A percentile compares a stretch with the other conserved stretches of the same genome.
phyloP scores from a whole-genome alignment of 2,888 invertebrate species.

The Drosophila rellima region DNA sequence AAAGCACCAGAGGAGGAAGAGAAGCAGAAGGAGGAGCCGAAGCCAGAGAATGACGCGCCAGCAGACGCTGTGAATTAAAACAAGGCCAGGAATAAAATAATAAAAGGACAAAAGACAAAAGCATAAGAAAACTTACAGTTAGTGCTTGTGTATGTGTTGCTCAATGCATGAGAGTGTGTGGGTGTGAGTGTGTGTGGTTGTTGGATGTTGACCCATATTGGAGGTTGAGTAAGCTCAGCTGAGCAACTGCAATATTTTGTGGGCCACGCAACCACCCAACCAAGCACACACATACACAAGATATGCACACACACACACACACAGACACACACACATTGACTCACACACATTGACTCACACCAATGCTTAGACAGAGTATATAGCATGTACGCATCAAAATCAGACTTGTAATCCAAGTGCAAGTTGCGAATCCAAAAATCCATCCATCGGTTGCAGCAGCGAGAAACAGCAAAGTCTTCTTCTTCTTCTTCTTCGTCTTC shows the following conservation, averaged over 20 bases:
- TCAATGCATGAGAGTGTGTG: no score
- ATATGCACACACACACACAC: background rate
- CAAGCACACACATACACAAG: constrained; percentile 16
- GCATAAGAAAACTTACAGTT: constrained; percentile 77
- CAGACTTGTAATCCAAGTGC: constrained; percentile 83
- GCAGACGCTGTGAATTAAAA: constrained; percentile 81
- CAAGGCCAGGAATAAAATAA: constrained; percentile 83
- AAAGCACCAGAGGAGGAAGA: constrained; percentile 21
- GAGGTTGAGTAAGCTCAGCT: constrained; percentile 39
- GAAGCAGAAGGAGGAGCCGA: constrained; percentile 24
- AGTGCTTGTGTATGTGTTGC: no score
- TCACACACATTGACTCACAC: no score
- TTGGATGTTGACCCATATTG: constrained; percentile 65
- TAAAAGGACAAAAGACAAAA: constrained; percentile 82
- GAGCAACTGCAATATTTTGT: constrained; percentile 69
- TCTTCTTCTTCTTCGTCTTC: constrained; percentile 3
- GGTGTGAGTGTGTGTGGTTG: constrained; percentile 3
- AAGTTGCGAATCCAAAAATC: constrained; percentile 82
- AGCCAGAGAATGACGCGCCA: constrained; percentile 74
- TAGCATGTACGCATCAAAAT: constrained; percentile 81
- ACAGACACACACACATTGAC: constrained; percentile 9
- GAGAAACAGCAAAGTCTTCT: constrained; percentile 38
- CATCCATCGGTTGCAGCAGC: constrained; percentile 79
- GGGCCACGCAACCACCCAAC: constrained; percentile 27
- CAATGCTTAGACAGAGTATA: constrained; percentile 13